phyloP scores from a whole-genome alignment of 1,140 invertebrate genomes.

The Apocrypta bakeri region DNA sequence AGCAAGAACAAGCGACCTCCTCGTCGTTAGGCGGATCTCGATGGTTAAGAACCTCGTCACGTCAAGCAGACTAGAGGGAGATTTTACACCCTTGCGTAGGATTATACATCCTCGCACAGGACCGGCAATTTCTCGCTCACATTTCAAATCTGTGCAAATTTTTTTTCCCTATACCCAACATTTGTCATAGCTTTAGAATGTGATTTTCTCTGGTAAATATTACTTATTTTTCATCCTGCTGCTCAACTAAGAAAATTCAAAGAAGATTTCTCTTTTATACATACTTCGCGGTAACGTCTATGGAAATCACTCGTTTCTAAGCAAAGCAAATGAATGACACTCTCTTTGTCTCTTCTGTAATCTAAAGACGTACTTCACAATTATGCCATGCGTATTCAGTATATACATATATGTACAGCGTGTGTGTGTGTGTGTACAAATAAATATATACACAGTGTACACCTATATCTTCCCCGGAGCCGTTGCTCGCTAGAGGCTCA shows the following conservation, averaged over 20 bases:
- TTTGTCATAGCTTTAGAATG: no score
- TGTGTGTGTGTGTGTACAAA: no score
- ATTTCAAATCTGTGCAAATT: not conserved
- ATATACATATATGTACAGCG: no score
- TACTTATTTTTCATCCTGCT: no score
- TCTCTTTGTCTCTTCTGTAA: not conserved
- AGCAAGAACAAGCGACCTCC: constrained; percentile 17
- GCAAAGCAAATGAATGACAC: constrained; percentile 17
- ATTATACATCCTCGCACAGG: constrained; percentile 25
- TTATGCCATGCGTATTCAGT: no score
- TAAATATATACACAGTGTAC: not conserved
- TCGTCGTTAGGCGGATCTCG: constrained; percentile 31
- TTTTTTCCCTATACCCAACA: not conserved
- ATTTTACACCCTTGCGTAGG: constrained; percentile 1
- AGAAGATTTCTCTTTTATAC: not conserved
- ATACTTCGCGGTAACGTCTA: not conserved
- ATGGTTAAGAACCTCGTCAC: constrained; percentile 44
- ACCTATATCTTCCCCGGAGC: not conserved
- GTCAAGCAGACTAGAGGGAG: not conserved
- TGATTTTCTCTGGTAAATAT: no score
- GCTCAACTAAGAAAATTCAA: not conserved
- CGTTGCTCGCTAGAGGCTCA: not conserved
- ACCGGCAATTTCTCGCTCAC: not conserved
- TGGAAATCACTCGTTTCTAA: not conserved
- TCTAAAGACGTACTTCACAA: not conserved